Conservation (phyloP, 30 jellyfish, hydroid and myxozoan genomes). For the Aurelia sp. region DNA sequence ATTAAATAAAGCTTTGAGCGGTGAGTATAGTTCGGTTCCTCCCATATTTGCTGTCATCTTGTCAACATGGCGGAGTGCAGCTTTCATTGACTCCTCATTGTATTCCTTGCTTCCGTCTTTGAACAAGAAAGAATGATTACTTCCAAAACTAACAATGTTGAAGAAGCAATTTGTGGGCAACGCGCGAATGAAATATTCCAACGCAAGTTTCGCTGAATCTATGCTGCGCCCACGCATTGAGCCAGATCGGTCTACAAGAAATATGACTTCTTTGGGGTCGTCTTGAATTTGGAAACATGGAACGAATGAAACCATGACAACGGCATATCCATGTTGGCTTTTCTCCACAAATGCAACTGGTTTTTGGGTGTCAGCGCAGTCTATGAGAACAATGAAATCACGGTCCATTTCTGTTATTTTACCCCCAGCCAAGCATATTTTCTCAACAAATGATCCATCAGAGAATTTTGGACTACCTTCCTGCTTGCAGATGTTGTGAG, state of each 20-base stretch:
- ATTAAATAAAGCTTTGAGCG: not conserved
- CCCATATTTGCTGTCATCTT: slow-evolving; percentile 13
- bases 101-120: slow-evolving; percentile 8
- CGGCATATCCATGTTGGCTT: slow-evolving; percentile 1
- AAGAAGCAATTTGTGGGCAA: not conserved
- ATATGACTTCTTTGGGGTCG: slow-evolving; percentile 17
- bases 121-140: not conserved
- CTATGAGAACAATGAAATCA: not conserved
- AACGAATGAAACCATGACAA: slow-evolving; percentile 13
- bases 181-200: not conserved
- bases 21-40: slow-evolving; percentile 11
- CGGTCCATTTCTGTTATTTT: not conserved
- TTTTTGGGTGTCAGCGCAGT: not conserved
- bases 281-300: not conserved
- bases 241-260: slow-evolving; percentile 7
- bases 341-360: slow-evolving; percentile 14
- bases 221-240: slow-evolving; percentile 2
- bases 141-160: slow-evolving; percentile 21
- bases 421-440: not conserved
- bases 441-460: not conserved
- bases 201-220: not conserved
- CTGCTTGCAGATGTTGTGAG: not conserved
- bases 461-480: not conserved
- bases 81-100: not conserved
- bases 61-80: not conserved